Percentiles rank a stretch among this genome's conserved stretches.
These are phyloP conservation scores for Ciconia boyciana DNA, from an alignment of 2,113 vertebrate genomes.

Conservation along the genomic window DNA sequence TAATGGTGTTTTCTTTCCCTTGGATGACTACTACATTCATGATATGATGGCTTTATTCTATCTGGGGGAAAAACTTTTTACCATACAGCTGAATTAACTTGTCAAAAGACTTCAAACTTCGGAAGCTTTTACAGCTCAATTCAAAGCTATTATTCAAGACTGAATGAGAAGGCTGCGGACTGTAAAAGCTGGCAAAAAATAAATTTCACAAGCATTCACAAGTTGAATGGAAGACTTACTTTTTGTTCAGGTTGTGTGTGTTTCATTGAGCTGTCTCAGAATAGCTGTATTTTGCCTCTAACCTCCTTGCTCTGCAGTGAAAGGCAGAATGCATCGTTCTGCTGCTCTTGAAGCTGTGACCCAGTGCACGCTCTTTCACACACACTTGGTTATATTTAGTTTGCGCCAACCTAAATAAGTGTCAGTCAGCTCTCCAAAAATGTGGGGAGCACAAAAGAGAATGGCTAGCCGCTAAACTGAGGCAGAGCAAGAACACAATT, in stretches of 20 bases:
- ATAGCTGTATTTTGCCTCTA: conserved; percentile 42
- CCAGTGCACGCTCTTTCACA: background rate
- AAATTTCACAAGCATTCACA: conserved; percentile 53
- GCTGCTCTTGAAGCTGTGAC: background rate
- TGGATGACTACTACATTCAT: conserved; percentile 65
- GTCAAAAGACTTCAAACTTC: conserved; percentile 81
- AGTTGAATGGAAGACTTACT: conserved; percentile 59
- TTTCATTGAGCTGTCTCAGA: conserved; percentile 58
- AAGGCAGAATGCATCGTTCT: background rate
- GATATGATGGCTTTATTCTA: conserved; percentile 74
- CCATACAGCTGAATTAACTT: conserved; percentile 80
- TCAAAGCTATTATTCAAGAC: conserved; percentile 76
- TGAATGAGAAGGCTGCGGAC: conserved; percentile 74
- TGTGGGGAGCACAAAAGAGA: background rate
- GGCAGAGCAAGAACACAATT: background rate
- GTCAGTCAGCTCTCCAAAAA: background rate
- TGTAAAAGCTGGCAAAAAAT: conserved; percentile 70
- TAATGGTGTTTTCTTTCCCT: conserved; percentile 77
- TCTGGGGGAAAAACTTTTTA: conserved; percentile 77
- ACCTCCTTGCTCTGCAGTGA: background rate
- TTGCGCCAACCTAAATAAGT: background rate
- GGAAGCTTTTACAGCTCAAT: conserved; percentile 79
- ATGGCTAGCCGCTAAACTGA: background rate
- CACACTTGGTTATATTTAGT: conserved; percentile 5
- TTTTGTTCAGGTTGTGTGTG: conserved; percentile 66